phyloP scores from a whole-genome alignment of 2,113 vertebrate genomes.

The Diadophis punctatus region DNA sequence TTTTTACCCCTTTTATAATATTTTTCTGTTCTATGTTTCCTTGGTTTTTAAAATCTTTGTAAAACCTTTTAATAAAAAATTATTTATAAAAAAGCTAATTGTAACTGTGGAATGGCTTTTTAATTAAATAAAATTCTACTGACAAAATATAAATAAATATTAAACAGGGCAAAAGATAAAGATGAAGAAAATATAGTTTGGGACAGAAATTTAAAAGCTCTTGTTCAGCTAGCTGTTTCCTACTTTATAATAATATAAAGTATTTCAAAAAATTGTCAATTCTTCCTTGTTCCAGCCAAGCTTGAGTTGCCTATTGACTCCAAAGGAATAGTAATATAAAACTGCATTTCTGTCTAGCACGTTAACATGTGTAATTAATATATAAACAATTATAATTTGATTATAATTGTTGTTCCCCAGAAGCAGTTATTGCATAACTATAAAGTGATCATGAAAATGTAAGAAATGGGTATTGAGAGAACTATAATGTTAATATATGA shows the following conservation, averaged over 20 bases:
- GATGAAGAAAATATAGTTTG: background rate
- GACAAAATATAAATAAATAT: background rate
- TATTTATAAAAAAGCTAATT: background rate
- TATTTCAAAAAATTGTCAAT: background rate
- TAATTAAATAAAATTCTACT: background rate
- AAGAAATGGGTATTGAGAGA: background rate
- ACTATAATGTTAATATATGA: background rate
- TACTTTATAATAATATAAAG: background rate
- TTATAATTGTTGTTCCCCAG: background rate
- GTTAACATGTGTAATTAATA: background rate
- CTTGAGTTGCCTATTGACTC: background rate
- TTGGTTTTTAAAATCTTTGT: background rate
- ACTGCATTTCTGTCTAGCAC: background rate
- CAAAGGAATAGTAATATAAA: background rate
- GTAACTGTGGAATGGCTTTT: background rate
- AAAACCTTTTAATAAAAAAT: background rate
- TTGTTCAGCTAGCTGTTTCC: background rate
- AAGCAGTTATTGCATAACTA: background rate
- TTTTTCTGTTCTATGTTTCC: background rate
- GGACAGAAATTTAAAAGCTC: background rate
- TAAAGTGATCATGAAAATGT: background rate
- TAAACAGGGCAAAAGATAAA: background rate
- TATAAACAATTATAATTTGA: background rate
- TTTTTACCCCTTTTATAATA: background rate
- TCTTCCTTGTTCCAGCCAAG: background rate